Conservation (phyloP, 2,797 vertebrate genomes). For the Podarcis siculus region DNA sequence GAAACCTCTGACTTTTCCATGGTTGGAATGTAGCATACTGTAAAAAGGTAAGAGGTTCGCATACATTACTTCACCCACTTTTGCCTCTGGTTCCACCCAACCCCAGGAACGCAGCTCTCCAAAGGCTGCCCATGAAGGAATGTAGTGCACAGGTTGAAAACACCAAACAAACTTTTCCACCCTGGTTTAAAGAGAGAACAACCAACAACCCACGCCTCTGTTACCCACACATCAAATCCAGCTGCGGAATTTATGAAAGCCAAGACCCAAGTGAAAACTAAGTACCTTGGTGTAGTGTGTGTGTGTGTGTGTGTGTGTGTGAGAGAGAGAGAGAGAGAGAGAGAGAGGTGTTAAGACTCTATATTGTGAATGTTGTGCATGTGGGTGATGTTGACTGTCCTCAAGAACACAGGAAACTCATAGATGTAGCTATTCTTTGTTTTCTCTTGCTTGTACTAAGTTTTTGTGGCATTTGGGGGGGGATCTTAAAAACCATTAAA, state of each 20-base stretch:
- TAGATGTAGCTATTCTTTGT: neutral
- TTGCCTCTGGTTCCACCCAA: no score
- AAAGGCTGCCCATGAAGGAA: no score
- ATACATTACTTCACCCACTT: no score
- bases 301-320: no score
- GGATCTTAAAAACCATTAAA: neutral
- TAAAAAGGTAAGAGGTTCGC: no score
- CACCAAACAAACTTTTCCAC: no score
- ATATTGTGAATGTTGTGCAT: neutral
- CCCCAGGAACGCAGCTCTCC: no score
- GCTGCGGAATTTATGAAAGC: neutral
- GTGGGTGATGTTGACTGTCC: neutral
- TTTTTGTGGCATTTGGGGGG: neutral
- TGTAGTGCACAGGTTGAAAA: no score
- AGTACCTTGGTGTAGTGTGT: conserved; percentile 26
- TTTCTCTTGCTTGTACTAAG: neutral
- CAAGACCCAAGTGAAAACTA: conserved; percentile 41
- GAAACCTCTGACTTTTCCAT: no score
- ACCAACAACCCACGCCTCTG: neutral
- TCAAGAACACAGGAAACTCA: neutral
- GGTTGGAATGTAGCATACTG: no score
- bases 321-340: conserved; percentile 24
- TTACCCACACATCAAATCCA: neutral
- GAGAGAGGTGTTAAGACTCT: conserved; percentile 31
- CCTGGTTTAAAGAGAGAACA: neutral